Evolutionary conservation across 1,140 invertebrate genomes (phyloP).

Genomic region (Drosophila serrata): DNA sequence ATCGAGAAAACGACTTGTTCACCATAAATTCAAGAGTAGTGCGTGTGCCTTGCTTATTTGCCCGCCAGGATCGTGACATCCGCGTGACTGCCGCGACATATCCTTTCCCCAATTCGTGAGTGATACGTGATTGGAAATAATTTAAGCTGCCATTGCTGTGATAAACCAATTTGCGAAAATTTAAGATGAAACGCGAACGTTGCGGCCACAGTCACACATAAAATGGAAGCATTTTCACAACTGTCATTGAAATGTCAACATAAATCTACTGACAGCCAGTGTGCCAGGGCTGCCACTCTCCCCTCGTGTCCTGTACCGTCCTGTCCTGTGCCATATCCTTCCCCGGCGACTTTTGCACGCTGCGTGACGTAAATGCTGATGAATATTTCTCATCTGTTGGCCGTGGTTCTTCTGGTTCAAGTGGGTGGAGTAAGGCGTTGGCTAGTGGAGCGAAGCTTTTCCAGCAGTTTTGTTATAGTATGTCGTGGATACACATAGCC

Average conservation of each 20-base stretch:
- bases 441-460: conserved; percentile 14
- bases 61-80: conserved; percentile 40
- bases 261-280: conserved; percentile 75
- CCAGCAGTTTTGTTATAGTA: conserved; percentile 67
- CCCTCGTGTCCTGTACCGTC: conserved; percentile 1
- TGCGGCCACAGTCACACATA: conserved; percentile 4
- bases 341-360: conserved; percentile 64
- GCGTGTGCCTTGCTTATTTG: conserved; percentile 34
- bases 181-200: conserved; percentile 47
- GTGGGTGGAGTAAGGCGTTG: conserved; percentile 11
- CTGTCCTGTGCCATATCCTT: conserved; percentile 17
- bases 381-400: conserved; percentile 75
- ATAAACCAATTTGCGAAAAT: conserved; percentile 74
- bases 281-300: conserved; percentile 27
- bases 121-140: conserved; percentile 56
- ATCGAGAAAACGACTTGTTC: conserved; percentile 12
- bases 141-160: conserved; percentile 44
- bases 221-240: conserved; percentile 78
- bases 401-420: conserved; percentile 36
- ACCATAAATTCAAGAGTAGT: conserved; percentile 9
- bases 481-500: conserved; percentile 47
- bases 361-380: conserved; percentile 82
- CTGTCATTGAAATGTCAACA: conserved; percentile 84
- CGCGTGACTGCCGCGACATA: conserved; percentile 25
- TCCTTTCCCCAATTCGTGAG: conserved; percentile 36